Percentiles rank a stretch among this genome's conserved stretches.
phyloP scores from a whole-genome alignment of 1,140 invertebrate genomes.

The Drosophila teissieri region DNA sequence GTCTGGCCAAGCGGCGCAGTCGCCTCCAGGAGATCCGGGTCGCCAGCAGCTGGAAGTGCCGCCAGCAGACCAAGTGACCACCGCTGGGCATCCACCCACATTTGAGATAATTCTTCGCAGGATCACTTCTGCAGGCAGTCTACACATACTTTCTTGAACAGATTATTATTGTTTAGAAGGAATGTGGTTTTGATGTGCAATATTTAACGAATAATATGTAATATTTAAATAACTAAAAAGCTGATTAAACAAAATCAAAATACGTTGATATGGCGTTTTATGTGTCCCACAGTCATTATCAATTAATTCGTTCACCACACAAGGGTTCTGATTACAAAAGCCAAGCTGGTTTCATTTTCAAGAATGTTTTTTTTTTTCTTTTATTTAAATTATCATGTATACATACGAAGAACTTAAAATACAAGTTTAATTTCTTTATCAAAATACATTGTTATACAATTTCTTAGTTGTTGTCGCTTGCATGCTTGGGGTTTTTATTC shows the following conservation, averaged over 20 bases:
- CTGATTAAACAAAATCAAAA: neutral
- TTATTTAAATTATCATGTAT: slow-evolving; percentile 79
- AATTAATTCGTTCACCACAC: neutral
- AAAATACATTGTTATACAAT: slow-evolving; percentile 83
- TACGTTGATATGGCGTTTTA: too few species aligned
- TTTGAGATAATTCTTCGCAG: too few species aligned
- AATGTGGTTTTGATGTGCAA: too few species aligned
- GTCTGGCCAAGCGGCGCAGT: slow-evolving; percentile 67
- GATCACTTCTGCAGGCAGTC: too few species aligned
- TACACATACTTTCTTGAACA: too few species aligned
- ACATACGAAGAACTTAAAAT: slow-evolving; percentile 77
- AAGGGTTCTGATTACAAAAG: neutral
- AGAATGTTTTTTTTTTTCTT: slow-evolving; percentile 44
- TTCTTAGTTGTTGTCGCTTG: slow-evolving; percentile 64
- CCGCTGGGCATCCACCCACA: too few species aligned
- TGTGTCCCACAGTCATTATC: neutral
- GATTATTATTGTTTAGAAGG: too few species aligned
- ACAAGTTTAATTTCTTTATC: slow-evolving; percentile 79
- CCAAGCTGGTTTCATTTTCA: neutral
- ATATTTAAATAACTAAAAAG: too few species aligned
- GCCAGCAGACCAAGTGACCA: too few species aligned
- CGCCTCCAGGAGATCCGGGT: slow-evolving; percentile 65
- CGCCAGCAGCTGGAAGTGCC: slow-evolving; percentile 29
- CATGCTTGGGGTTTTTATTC: slow-evolving; percentile 27
- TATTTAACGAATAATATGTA: too few species aligned